phyloP scores from a whole-genome alignment of 1,140 invertebrate species.

The Drosophila seguyi region DNA sequence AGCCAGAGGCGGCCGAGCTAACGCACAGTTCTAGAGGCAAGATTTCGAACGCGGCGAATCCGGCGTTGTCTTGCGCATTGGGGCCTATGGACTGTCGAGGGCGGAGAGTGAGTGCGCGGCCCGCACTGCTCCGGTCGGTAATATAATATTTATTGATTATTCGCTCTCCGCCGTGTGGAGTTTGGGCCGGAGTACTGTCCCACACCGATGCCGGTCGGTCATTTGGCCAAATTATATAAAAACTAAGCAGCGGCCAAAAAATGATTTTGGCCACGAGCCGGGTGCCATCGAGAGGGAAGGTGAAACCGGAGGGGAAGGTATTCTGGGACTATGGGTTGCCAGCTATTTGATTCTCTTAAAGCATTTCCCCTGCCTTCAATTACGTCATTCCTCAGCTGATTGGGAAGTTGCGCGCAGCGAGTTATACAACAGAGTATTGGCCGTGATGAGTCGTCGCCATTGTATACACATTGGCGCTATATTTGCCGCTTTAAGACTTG shows the following conservation, averaged over 20 bases:
- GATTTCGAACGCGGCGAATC: slow-evolving; percentile 25
- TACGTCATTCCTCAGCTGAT: slow-evolving; percentile 84
- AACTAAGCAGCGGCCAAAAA: slow-evolving; percentile 3
- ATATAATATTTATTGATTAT: slow-evolving; percentile 76
- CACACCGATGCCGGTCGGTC: slow-evolving; percentile 24
- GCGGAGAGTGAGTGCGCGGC: neutral
- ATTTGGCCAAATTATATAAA: slow-evolving; percentile 56
- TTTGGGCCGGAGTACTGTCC: slow-evolving; percentile 30
- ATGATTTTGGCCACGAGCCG: slow-evolving; percentile 3
- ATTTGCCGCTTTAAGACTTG: slow-evolving; percentile 11
- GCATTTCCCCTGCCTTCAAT: slow-evolving; percentile 49
- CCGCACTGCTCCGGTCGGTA: slow-evolving; percentile 31
- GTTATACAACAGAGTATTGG: slow-evolving; percentile 16
- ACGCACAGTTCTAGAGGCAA: slow-evolving; percentile 20
- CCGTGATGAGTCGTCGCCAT: slow-evolving; percentile 10
- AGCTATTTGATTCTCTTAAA: slow-evolving; percentile 1
- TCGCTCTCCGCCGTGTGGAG: slow-evolving; percentile 45
- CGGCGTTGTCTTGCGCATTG: slow-evolving; percentile 38
- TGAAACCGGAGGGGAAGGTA: neutral
- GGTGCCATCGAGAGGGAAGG: neutral
- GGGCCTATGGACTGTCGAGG: neutral
- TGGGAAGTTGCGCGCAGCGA: slow-evolving; percentile 18
- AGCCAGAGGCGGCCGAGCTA: slow-evolving; percentile 15
- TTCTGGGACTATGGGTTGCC: neutral
- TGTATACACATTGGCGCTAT: slow-evolving; percentile 6